phyloP scores from a whole-genome alignment of 2,113 vertebrate species.

The Triplophysa rosa region DNA sequence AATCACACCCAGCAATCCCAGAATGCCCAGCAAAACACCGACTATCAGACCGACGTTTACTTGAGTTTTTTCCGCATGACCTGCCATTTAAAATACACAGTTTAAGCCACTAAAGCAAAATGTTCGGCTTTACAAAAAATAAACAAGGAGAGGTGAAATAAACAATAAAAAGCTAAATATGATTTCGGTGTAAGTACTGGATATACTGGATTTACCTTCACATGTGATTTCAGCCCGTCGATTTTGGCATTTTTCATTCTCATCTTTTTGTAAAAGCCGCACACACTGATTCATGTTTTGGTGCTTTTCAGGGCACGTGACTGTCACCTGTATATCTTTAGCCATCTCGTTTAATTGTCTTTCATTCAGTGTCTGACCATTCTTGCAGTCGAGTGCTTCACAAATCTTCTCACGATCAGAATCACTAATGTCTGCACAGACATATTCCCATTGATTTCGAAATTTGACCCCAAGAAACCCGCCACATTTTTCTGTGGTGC shows the following conservation, averaged over 20 bases:
- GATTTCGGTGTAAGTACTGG: too few relatives aligned
- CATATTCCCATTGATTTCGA: background rate
- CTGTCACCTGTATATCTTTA: too few relatives aligned
- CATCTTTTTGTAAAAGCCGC: rapidly evolving
- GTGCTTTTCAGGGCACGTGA: background rate
- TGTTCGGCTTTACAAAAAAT: too few relatives aligned
- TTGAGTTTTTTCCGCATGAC: rapidly evolving
- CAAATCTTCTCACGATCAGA: background rate
- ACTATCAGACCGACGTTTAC: background rate
- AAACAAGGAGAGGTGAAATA: too few relatives aligned
- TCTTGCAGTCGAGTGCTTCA: rapidly evolving
- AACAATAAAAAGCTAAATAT: too few relatives aligned
- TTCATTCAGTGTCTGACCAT: background rate
- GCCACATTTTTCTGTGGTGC: conserved; percentile 23
- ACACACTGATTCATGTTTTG: conserved; percentile 20
- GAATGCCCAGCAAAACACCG: background rate
- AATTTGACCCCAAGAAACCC: conserved; percentile 50
- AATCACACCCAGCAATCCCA: conserved; percentile 25
- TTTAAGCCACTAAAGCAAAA: background rate
- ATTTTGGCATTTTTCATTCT: rapidly evolving
- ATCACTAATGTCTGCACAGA: rapidly evolving
- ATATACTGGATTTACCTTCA: conserved; percentile 36
- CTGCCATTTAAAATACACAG: conserved; percentile 30
- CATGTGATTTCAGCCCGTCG: conserved; percentile 46
- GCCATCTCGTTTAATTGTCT: too few relatives aligned